phyloP scores from a whole-genome alignment of 2,113 vertebrate species.

The Triplophysa dalaica region DNA sequence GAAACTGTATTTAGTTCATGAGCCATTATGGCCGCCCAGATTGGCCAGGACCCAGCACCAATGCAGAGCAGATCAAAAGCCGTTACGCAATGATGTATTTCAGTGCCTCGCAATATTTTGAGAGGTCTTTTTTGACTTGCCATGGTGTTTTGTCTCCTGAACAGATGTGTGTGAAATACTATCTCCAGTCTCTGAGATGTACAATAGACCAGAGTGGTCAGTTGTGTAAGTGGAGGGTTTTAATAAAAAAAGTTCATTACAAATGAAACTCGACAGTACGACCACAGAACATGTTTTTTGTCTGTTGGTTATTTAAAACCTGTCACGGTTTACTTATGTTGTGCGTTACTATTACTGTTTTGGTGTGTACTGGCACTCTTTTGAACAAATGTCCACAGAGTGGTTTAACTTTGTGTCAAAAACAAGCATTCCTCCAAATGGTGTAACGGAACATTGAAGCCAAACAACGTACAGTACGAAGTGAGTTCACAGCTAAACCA shows the following conservation, averaged over 20 bases:
- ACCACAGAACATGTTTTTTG: too few relatives aligned
- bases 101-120: constrained; percentile 32
- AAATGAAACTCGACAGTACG: too few relatives aligned
- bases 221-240: neutral
- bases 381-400: too few relatives aligned
- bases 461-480: neutral
- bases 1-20: constrained; percentile 49
- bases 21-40: constrained; percentile 49
- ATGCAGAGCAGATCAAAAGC: constrained; percentile 38
- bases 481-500: constrained; percentile 52
- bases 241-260: too few relatives aligned
- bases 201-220: neutral
- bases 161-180: constrained; percentile 39
- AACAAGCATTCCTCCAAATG: neutral
- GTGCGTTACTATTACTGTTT: too few relatives aligned
- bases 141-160: constrained; percentile 10
- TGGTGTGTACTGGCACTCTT: too few relatives aligned
- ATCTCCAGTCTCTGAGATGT: constrained; percentile 1
- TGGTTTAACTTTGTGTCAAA: too few relatives aligned
- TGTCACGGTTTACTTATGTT: too few relatives aligned
- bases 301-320: too few relatives aligned
- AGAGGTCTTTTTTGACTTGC: constrained; percentile 17
- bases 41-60: constrained; percentile 25
- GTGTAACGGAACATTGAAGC: neutral
- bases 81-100: constrained; percentile 51